These are phyloP conservation scores for Peromyscus californicus DNA, from an alignment of 2,113 vertebrate genomes.

Conservation along the genomic window DNA sequence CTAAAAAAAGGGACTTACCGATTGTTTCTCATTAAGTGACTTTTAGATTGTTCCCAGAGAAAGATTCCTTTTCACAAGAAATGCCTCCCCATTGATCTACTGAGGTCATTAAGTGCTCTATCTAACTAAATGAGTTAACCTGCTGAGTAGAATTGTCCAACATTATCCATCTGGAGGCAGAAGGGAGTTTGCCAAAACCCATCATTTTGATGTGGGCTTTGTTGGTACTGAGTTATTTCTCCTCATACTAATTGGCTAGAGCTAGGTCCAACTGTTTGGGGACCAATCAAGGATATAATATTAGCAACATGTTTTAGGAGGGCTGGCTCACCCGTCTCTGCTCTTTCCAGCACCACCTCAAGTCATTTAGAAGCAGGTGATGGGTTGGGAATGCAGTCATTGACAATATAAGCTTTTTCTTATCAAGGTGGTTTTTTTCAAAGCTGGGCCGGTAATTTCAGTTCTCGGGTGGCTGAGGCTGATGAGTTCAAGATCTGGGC, in stretches of 20 bases:
- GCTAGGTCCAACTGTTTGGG: slow-evolving; percentile 37
- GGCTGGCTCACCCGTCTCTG: not conserved
- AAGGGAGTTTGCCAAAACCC: slow-evolving; percentile 60
- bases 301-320: slow-evolving; percentile 14
- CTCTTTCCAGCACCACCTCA: not conserved
- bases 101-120: not conserved
- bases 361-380: not conserved
- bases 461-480: not conserved
- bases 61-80: not conserved
- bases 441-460: not conserved
- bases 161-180: slow-evolving; percentile 65
- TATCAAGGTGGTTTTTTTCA: not conserved
- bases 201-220: slow-evolving; percentile 36
- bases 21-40: not conserved
- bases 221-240: not conserved
- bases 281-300: not conserved
- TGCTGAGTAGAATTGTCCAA: slow-evolving; percentile 33
- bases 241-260: slow-evolving; percentile 8
- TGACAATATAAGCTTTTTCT: not conserved
- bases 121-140: slow-evolving; percentile 31
- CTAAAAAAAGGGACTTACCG: not conserved
- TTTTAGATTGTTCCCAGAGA: not conserved
- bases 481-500: not conserved
- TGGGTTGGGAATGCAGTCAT: not conserved
- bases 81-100: not conserved